Evolutionary conservation across 92 coral and sea anemone genomes (phyloP), one percentile per base, ranked within the genome.

Genomic region (Micromussa lordhowensis): DNA sequence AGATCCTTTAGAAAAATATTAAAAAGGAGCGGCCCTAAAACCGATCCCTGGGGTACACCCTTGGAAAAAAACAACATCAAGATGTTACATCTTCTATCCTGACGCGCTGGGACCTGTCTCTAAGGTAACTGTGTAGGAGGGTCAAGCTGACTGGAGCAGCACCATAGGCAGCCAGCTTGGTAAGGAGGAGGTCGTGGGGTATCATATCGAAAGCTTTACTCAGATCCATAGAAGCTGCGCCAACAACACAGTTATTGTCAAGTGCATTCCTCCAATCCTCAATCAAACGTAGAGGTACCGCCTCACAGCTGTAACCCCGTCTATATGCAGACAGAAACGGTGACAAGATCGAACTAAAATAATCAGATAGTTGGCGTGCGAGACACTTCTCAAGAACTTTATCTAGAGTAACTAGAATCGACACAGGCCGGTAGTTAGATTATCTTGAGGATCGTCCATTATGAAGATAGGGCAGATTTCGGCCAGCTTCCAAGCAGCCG

Each of bases 171-270:
- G n/a, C n/a, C n/a, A 48, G 88, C 63, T 72, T 84, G 36, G 66
- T 49, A 44, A 73, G 51, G 28, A 84, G 31, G 48, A 83, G 34
- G 38, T 57, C 68, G 68, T 83, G 87, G 40, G 78, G 68, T 79
- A 83, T 69, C 66, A 77, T 83, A 83, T 71, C 68, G 87, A 83
- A 83, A 24, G 87, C 87, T 69, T 69, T 83, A 44, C 78, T 30
- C 58, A 83, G 68, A 44, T 83, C 87, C 34, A 83, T 83, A 44
- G 70, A 69, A 32, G 70, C 87, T 69, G 87, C 79, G 48, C 81
- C 88, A 55, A 80, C 31, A 31, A 80, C 81, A 79, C 53, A 71
- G 17, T 69, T n/a, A n/a, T 40, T 73, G 71, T 84, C 81, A 51
- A n/a, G n/a, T n/a, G n/a, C n/a, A n/a, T n/a, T n/a, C n/a, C n/a